phyloP scores from a whole-genome alignment of 2,888 invertebrate genomes.

The Parnassius glacialis region DNA sequence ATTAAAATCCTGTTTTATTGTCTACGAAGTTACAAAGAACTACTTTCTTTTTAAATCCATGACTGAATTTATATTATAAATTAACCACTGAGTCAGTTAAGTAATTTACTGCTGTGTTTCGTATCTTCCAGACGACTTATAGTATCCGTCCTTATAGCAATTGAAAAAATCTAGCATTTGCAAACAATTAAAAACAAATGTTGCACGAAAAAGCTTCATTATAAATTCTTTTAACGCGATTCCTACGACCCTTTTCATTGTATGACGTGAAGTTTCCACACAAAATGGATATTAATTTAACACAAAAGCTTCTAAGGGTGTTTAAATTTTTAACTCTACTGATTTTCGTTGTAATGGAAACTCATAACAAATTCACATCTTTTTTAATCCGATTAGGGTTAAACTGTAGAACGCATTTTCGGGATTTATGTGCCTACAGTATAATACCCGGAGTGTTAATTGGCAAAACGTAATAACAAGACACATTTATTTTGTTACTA shows the following conservation, averaged over 20 bases:
- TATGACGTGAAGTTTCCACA: slow-evolving; percentile 37
- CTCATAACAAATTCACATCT: slow-evolving; percentile 12
- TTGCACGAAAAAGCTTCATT: slow-evolving; percentile 48
- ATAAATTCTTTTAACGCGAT: slow-evolving; percentile 41
- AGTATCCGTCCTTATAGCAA: background rate
- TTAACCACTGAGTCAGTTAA: too few species aligned
- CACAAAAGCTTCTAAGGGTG: slow-evolving; percentile 34
- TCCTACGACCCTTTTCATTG: slow-evolving; percentile 45
- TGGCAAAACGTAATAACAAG: background rate
- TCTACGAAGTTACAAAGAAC: too few species aligned
- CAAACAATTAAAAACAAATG: slow-evolving; percentile 26
- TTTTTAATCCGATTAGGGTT: slow-evolving; percentile 15
- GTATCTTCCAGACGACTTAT: too few species aligned
- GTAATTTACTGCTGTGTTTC: too few species aligned
- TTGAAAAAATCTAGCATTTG: background rate
- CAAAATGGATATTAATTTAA: slow-evolving; percentile 41
- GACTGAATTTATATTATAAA: too few species aligned
- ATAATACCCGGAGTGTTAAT: slow-evolving; percentile 2
- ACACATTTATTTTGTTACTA: background rate
- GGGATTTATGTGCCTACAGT: slow-evolving; percentile 9
- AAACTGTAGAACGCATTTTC: background rate
- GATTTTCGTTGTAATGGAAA: slow-evolving; percentile 7
- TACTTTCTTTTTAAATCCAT: too few species aligned
- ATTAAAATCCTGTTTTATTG: too few species aligned
- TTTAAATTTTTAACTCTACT: slow-evolving; percentile 25